These are phyloP conservation scores for Parnassius apollo DNA, from an alignment of 2,888 invertebrate species.

Conservation along the genomic window DNA sequence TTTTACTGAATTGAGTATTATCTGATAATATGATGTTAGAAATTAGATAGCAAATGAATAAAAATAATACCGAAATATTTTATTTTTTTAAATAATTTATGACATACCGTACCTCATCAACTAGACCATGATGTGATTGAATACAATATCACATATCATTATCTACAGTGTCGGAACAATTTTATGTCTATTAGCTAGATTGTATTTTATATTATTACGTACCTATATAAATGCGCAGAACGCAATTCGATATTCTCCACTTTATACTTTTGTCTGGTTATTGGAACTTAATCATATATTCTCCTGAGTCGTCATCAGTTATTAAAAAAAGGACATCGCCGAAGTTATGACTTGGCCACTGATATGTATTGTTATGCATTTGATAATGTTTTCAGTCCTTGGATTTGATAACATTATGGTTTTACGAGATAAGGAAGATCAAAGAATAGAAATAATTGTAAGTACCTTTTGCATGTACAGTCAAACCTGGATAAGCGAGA, in stretches of 20 bases:
- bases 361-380: constrained; percentile 2
- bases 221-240: background rate
- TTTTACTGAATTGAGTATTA: too few relatives aligned
- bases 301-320: too few relatives aligned
- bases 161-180: background rate
- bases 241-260: too few relatives aligned
- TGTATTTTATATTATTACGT: background rate
- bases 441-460: constrained; percentile 24
- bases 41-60: too few relatives aligned
- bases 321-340: background rate
- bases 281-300: background rate
- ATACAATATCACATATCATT: constrained; percentile 10
- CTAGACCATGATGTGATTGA: background rate
- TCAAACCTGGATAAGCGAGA: too few relatives aligned
- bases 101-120: background rate
- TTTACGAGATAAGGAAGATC: constrained; percentile 17
- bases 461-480: constrained; percentile 1
- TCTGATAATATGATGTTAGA: too few relatives aligned
- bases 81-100: background rate
- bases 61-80: too few relatives aligned
- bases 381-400: background rate
- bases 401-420: constrained; percentile 11
- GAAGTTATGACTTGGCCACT: constrained; percentile 4
- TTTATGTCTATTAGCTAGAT: background rate
- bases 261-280: background rate